Evolutionary conservation across 2,113 vertebrate genomes (phyloP).

Genomic region (Ciconia boyciana): DNA sequence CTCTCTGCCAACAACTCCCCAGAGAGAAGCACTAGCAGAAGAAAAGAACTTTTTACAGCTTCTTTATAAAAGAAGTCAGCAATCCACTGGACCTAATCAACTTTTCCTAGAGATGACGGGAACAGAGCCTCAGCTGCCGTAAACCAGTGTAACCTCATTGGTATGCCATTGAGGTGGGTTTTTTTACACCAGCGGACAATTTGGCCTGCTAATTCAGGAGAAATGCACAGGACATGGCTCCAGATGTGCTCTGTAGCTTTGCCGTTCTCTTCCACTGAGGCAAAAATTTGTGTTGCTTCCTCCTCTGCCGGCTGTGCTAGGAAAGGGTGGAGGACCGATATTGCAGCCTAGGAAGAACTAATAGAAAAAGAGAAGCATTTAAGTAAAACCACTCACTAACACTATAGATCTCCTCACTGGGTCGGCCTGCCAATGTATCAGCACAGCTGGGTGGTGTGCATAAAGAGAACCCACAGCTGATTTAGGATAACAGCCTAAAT

Average conservation of each 20-base stretch:
- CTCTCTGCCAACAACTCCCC: slow-evolving; percentile 66
- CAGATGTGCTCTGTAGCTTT: neutral
- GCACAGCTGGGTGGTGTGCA: slow-evolving; percentile 38
- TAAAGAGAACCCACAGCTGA: slow-evolving; percentile 29
- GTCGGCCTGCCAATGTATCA: slow-evolving; percentile 19
- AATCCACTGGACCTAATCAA: slow-evolving; percentile 57
- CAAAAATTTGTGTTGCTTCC: neutral
- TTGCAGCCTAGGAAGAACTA: neutral
- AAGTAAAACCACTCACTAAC: slow-evolving; percentile 40
- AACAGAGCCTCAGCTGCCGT: neutral
- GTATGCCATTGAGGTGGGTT: neutral
- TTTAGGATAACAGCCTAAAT: neutral
- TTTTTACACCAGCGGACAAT: neutral
- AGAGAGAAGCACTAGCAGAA: slow-evolving; percentile 51
- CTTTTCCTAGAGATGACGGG: neutral
- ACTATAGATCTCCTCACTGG: slow-evolving; percentile 42
- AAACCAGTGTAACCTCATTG: neutral
- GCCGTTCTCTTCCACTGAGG: neutral
- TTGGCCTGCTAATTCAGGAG: neutral
- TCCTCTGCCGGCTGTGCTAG: slow-evolving; percentile 4
- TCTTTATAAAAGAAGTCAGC: slow-evolving; percentile 62
- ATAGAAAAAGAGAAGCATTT: slow-evolving; percentile 16
- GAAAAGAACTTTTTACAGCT: slow-evolving; percentile 66
- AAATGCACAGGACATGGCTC: neutral
- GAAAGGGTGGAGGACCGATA: neutral